Percentiles rank a stretch among this genome's conserved stretches.
These are phyloP conservation scores for Poecile montanus DNA, from an alignment of 2,797 vertebrate genomes.

Conservation along the genomic window DNA sequence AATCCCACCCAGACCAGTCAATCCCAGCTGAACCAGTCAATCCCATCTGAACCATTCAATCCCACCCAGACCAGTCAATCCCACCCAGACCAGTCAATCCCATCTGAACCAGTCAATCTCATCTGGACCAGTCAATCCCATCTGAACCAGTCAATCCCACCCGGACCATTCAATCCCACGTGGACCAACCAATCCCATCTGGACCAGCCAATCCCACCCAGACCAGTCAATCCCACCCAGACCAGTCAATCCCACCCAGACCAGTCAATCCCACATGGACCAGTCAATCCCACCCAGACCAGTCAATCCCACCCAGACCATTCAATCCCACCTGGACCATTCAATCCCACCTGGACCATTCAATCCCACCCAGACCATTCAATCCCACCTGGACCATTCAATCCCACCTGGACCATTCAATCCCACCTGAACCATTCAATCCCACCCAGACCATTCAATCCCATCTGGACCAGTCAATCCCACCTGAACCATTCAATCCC, in stretches of 20 bases:
- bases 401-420: neutral
- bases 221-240: too few species aligned
- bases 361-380: neutral
- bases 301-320: neutral
- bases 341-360: neutral
- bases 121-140: neutral
- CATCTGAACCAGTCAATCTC: neutral
- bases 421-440: neutral
- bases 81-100: neutral
- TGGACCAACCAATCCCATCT: neutral
- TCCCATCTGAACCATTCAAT: neutral
- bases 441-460: neutral
- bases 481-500: neutral
- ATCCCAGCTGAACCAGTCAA: neutral
- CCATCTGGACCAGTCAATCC: too few species aligned
- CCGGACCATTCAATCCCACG: neutral
- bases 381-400: neutral
- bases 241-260: rapidly evolving
- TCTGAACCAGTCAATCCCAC: neutral
- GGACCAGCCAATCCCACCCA: rapidly evolving
- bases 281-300: neutral
- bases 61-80: neutral
- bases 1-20: neutral
- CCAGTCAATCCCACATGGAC: neutral
- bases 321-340: neutral